phyloP scores from a whole-genome alignment of 2,113 vertebrate genomes.

The Pheucticus melanocephalus region DNA sequence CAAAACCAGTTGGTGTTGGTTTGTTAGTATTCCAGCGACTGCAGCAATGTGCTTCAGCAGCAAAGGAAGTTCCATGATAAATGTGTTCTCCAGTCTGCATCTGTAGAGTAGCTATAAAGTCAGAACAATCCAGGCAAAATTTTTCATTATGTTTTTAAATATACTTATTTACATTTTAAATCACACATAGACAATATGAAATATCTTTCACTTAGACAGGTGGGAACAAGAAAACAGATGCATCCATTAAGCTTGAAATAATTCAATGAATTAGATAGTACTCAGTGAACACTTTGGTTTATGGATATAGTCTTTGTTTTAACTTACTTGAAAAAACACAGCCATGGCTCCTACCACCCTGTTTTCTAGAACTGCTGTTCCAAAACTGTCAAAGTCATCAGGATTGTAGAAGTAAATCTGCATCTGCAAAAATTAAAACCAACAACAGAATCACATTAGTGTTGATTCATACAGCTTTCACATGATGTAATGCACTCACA shows the following conservation, averaged over 20 bases:
- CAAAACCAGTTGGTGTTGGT: slow-evolving; percentile 17
- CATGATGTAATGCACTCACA: not conserved
- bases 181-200: slow-evolving; percentile 77
- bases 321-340: slow-evolving; percentile 93
- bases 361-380: slow-evolving; percentile 87
- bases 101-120: slow-evolving; percentile 77
- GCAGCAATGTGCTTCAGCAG: slow-evolving; percentile 51
- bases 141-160: slow-evolving; percentile 79
- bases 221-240: slow-evolving; percentile 79
- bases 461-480: slow-evolving; percentile 19
- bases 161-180: slow-evolving; percentile 85
- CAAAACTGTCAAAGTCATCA: slow-evolving; percentile 94
- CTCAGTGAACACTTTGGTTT: slow-evolving; percentile 46
- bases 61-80: slow-evolving; percentile 74
- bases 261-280: slow-evolving; percentile 65
- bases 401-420: slow-evolving; percentile 98
- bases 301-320: slow-evolving; percentile 50
- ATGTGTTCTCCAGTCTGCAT: slow-evolving; percentile 74
- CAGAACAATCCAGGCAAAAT: slow-evolving; percentile 78
- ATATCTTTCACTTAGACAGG: slow-evolving; percentile 80
- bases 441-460: slow-evolving; percentile 30
- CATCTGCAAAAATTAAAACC: slow-evolving; percentile 83
- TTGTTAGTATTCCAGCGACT: slow-evolving; percentile 72
- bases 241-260: slow-evolving; percentile 75
- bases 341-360: slow-evolving; percentile 90